Conservation (phyloP, 2,888 invertebrate species). For the Lithophane ornitopus region DNA sequence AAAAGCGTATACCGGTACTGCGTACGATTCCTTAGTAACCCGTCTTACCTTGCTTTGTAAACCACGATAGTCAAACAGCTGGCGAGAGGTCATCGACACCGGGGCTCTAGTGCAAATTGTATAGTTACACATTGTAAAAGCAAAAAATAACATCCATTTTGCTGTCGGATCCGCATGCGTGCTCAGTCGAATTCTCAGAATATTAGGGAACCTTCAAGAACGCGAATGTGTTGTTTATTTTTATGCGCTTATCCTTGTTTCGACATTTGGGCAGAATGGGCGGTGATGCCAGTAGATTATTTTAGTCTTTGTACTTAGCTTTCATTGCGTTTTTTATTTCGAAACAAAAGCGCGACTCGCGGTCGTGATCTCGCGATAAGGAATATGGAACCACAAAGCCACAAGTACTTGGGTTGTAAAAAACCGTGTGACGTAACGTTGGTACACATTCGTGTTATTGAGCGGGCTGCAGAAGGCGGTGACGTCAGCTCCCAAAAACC, state of each 20-base stretch:
- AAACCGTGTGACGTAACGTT: slow-evolving; percentile 54
- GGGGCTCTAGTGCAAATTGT: slow-evolving; percentile 87
- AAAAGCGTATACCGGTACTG: slow-evolving; percentile 83
- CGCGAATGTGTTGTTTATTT: slow-evolving; percentile 75
- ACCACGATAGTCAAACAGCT: slow-evolving; percentile 88
- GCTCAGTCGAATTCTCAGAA: slow-evolving; percentile 78
- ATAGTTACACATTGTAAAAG: slow-evolving; percentile 85
- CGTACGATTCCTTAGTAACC: slow-evolving; percentile 83
- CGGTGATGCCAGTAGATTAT: slow-evolving; percentile 50
- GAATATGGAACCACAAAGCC: slow-evolving; percentile 50
- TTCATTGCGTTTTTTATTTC: slow-evolving; percentile 41
- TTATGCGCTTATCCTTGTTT: slow-evolving; percentile 72
- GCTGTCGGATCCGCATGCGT: slow-evolving; percentile 77
- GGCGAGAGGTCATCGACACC: slow-evolving; percentile 87
- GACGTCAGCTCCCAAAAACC: slow-evolving; percentile 85
- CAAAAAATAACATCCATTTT: slow-evolving; percentile 85
- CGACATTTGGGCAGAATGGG: slow-evolving; percentile 53
- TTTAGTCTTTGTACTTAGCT: slow-evolving; percentile 40
- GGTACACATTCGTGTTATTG: slow-evolving; percentile 74
- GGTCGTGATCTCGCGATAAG: slow-evolving; percentile 45
- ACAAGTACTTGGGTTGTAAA: slow-evolving; percentile 50
- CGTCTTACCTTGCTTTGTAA: slow-evolving; percentile 81
- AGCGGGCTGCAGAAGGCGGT: slow-evolving; percentile 72
- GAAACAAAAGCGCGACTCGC: slow-evolving; percentile 39
- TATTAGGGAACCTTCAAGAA: slow-evolving; percentile 74